These are phyloP conservation scores for Nudaria mundana DNA, from an alignment of 2,888 invertebrate species.

Conservation along the genomic window DNA sequence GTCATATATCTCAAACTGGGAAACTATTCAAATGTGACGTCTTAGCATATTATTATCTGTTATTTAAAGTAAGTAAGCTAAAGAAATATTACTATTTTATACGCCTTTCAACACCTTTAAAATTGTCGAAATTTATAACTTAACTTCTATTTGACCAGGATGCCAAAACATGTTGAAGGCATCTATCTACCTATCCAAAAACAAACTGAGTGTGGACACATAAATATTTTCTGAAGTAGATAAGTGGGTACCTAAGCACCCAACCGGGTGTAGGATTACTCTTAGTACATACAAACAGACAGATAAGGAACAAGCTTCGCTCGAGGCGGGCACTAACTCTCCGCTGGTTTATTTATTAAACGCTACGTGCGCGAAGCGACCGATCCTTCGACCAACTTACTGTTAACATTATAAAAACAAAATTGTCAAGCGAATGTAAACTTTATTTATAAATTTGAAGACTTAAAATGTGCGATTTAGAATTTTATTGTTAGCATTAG, in stretches of 20 bases:
- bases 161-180: no score
- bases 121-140: no score
- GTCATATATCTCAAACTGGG: conserved; percentile 6
- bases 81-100: not conserved
- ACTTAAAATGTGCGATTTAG: not conserved
- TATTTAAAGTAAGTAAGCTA: no score
- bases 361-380: conserved; percentile 68
- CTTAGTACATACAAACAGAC: conserved; percentile 49
- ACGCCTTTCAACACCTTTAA: conserved; percentile 4
- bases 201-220: no score
- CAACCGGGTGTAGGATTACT: conserved; percentile 60
- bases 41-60: no score
- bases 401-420: conserved; percentile 29
- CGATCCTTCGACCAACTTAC: conserved; percentile 43
- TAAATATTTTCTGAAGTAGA: conserved; percentile 38
- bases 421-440: conserved; percentile 24
- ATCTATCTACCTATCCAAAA: no score
- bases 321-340: conserved; percentile 65
- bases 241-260: conserved; percentile 44
- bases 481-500: conserved; percentile 3
- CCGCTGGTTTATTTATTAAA: conserved; percentile 68
- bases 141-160: no score
- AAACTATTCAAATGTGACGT: conserved; percentile 4
- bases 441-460: conserved; percentile 10
- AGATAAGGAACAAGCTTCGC: conserved; percentile 68